Evolutionary conservation across 2,113 vertebrate species (phyloP), one percentile per base, ranked within the genome.

Genomic region (Malurus melanocephalus): DNA sequence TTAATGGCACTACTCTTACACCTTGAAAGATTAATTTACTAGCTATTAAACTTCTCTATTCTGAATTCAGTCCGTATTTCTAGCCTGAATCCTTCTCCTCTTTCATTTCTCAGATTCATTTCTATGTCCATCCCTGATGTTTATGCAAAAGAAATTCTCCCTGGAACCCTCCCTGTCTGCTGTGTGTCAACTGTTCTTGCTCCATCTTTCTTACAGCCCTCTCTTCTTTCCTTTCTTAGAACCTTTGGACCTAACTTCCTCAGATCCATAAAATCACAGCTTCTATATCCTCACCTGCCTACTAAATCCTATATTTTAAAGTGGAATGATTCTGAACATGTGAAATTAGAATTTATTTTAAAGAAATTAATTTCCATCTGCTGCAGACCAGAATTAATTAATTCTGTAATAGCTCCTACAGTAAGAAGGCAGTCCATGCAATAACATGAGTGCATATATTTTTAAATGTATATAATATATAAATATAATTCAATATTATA

Each of bases 1-100:
- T 55, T 46, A n/a, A 30, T 1, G 0, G 10, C 14, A 67, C 5
- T 16, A 15, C 13, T 55, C 20, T 49, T 42, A 67, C 2, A 1
- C 7, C 49, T 30, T 56, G 9, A 28, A 86, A 69, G 16, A 74
- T 16, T 33, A 45, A 56, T 35, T 45, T 22, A 48, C 45, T 43
- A 67, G 9, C 24, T 65, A 24, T 45, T 26, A 28, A 30, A 8
- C 13, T 75, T 38, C 22, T 75, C 78, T 16, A 17, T 42, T 74
- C 28, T 62, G 4, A 55, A 35, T 76, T 72, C 62, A 43, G 4
- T 42, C 60, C 18, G 6, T 32, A 49, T 59, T 49, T 78, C 38
- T 49, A 33, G 14, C 7, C 20, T 19, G 17, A 68, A 51, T 59
- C 30, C 2, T 68, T 60, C 14, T 35, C 7, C 17, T 71, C 16